Evolutionary conservation across 23 tunicate species (phyloP), one percentile per base, ranked within the genome.

Genomic region (Phallusia fumigata): DNA sequence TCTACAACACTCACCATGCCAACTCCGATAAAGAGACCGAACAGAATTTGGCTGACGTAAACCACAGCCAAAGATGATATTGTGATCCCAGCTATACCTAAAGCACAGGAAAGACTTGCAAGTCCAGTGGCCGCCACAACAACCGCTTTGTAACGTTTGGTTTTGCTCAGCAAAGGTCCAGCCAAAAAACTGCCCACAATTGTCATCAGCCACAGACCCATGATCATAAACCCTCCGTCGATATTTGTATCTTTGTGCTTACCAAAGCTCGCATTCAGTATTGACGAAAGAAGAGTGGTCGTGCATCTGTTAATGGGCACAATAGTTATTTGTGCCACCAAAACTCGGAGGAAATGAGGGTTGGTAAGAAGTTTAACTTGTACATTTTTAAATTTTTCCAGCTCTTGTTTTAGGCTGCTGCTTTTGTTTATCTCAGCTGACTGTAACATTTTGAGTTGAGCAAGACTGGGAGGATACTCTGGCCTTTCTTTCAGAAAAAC

Each of bases 211-310:
- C 69, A 58, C 69, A 58, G 26, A 21, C 69, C 69, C 69, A 58
- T 21, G 28, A 58, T 22, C 69, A 58, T 58, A 16, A 21, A 58
- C 0, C 85, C 85, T 1, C 36, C 33, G 21, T 18, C 24, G 19
- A 35, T 33, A 16, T 72, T 35, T 18, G 65, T 53, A 35, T 30
- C 52, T 32, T 64, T 26, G 21, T 19, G 49, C 12, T 24, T 1
- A 30, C 47, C 44, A 32, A 82, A 82, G 21, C 15, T 36, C 32
- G 30, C 31, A 1, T 34, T 28, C 3, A 82, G 24, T 22, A 53
- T 35, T 0, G 85, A 82, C 10, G 85, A 65, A 13, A 65, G n/a
- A 0, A 82, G 85, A 18, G 64, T 69, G 31, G 69, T 82, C 80
- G 24, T 31, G 52, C 19, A n/a, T 69, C 85, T 36, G 26, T 69